Conservation (phyloP, 1,140 invertebrate genomes). For the Alviniconcha marisindica region DNA sequence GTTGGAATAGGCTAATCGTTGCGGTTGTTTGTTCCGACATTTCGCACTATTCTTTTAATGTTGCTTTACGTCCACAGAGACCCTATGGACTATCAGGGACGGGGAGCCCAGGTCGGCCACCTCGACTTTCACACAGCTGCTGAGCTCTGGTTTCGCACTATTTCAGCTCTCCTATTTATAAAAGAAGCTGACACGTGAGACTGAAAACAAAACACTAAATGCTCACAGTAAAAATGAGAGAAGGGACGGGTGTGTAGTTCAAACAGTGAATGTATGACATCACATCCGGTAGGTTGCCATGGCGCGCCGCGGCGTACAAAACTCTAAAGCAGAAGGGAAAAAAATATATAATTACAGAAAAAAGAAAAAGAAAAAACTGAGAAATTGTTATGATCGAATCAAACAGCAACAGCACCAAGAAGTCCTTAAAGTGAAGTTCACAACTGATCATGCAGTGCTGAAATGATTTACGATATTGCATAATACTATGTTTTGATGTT, state of each 20-base stretch:
- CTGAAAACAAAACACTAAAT: background rate
- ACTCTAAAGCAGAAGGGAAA: constrained; percentile 78
- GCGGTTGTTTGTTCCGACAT: too few species aligned
- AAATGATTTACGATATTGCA: too few species aligned
- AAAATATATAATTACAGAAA: constrained; percentile 89
- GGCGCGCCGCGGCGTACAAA: constrained; percentile 91
- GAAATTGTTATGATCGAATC: too few species aligned
- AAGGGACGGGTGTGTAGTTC: constrained; percentile 91
- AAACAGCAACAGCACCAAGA: constrained; percentile 88
- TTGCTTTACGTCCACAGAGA: too few species aligned
- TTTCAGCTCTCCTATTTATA: background rate
- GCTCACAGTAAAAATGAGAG: constrained; percentile 92
- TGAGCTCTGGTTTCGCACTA: too few species aligned
- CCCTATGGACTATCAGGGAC: too few species aligned
- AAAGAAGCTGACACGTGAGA: background rate
- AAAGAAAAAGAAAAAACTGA: too few species aligned
- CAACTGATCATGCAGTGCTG: constrained; percentile 70
- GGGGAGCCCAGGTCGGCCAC: too few species aligned
- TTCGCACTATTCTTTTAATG: too few species aligned
- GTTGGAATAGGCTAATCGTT: too few species aligned
- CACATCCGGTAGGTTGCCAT: constrained; percentile 92
- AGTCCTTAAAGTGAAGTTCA: constrained; percentile 61
- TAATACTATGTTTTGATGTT: too few species aligned
- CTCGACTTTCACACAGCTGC: too few species aligned
- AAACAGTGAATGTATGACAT: constrained; percentile 92